Percentiles rank a stretch among this genome's conserved stretches.
Evolutionary conservation across 2,888 invertebrate genomes (phyloP).

Genomic region (Drosophila demipolita): DNA sequence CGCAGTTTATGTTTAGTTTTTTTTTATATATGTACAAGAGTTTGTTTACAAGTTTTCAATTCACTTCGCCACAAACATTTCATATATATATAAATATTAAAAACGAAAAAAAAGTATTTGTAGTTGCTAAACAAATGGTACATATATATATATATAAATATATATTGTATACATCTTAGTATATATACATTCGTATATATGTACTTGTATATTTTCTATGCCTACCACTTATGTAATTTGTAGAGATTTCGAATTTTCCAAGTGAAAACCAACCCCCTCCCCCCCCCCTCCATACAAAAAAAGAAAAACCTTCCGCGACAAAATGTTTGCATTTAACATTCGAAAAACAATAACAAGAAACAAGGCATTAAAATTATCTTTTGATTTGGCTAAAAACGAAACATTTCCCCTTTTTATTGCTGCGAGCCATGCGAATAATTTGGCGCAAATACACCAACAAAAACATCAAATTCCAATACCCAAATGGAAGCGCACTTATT

Average conservation of each 20-base stretch:
- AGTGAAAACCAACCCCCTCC: slow-evolving; percentile 34
- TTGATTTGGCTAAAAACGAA: slow-evolving; percentile 37
- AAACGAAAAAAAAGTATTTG: slow-evolving; percentile 70
- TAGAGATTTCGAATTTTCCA: slow-evolving; percentile 77
- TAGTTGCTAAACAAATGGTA: slow-evolving; percentile 77
- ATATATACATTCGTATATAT: slow-evolving; percentile 72
- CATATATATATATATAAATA: slow-evolving; percentile 63
- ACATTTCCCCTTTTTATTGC: slow-evolving; percentile 27
- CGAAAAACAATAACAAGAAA: slow-evolving; percentile 48
- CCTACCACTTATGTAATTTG: slow-evolving; percentile 81
- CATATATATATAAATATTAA: slow-evolving; percentile 51
- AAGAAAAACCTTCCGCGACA: slow-evolving; percentile 49
- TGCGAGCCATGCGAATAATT: slow-evolving; percentile 25
- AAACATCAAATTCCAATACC: slow-evolving; percentile 9
- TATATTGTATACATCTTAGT: slow-evolving; percentile 70
- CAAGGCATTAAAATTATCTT: slow-evolving; percentile 41
- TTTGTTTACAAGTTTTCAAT: slow-evolving; percentile 51
- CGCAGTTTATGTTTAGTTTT: slow-evolving; percentile 48
- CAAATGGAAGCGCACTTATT: slow-evolving; percentile 23
- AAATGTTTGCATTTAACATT: slow-evolving; percentile 74
- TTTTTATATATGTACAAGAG: slow-evolving; percentile 39
- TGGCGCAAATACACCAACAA: slow-evolving; percentile 8
- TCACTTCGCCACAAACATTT: slow-evolving; percentile 57
- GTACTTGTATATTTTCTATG: slow-evolving; percentile 81
- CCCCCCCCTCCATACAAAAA: slow-evolving; percentile 5